Base-by-base conservation (phyloP, 2,797 vertebrate genomes). In the Menidia menidia region DNA sequence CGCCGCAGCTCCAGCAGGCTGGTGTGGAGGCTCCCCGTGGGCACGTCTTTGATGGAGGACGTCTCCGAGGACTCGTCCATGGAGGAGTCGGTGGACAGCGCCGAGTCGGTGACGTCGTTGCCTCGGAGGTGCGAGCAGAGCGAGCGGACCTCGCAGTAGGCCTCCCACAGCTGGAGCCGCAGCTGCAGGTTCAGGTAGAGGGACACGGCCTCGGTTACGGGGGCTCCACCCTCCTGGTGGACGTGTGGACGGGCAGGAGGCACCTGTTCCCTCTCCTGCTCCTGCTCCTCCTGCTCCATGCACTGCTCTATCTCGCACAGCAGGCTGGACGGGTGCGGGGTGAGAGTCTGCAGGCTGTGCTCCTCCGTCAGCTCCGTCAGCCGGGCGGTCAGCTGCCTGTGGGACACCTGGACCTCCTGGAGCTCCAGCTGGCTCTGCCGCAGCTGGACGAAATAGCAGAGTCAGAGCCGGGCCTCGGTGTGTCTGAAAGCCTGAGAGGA, bases 51-150 rank as follows among this genome's bases (percentile, higher is more conserved):
- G 92, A 96, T 96, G 4, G 97, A 98, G 3, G 96, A 96, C 43
- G 97, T 98, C 93, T 99, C 97, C 0, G 97, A 98, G 58, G 97
- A 98, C 89, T 98, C 97, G 16, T 98, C 97, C 97, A 99, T 99
- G 18, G 96, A 98, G 70, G 97, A 98, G 90, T 98, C 97, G 0
- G 96, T 98, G 85, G 97, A 98, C 80, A 98, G 94, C 0, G 96
- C 97, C 0, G 97, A 98, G 88, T 98, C 97, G 0, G 96, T 97
- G 33, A 97, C 94, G 85, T 98, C 97, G 0, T 95, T 98, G 30
- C 97, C 97, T 35, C 97, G 92, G 31, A 99, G 96, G 79, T 98
- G 97, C 9, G 95, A 97, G 93, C 97, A 98, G 61, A 98, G 95
- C 1, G 97, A 96, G 6, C 97, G 93, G 8, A 98, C 96, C 67